These are phyloP conservation scores for Abramis brama DNA, from an alignment of 2,113 vertebrate genomes.

Conservation along the genomic window DNA sequence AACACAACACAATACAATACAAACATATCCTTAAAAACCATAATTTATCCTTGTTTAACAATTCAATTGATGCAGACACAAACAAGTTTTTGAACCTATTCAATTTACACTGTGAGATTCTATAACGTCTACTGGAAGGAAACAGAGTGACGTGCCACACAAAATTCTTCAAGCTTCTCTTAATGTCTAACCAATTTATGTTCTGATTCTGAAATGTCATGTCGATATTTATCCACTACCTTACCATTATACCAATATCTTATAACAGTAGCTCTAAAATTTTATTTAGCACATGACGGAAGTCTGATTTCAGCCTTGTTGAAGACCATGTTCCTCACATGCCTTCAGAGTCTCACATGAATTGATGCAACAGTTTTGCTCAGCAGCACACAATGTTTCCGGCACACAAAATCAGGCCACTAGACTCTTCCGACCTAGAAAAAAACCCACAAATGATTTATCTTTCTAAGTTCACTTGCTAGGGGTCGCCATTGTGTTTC, in stretches of 20 bases:
- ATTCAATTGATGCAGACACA: too few relatives aligned
- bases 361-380: background rate
- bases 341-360: background rate
- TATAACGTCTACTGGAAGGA: too few relatives aligned
- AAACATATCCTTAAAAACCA: too few relatives aligned
- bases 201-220: background rate
- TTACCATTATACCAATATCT: background rate
- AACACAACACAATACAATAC: too few relatives aligned
- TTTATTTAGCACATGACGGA: background rate
- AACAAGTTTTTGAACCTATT: too few relatives aligned
- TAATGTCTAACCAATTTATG: background rate
- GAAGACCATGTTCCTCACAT: background rate
- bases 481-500: background rate
- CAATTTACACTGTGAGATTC: too few relatives aligned
- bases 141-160: too few relatives aligned
- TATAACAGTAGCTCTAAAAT: background rate
- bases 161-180: too few relatives aligned
- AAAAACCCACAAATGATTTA: background rate
- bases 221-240: background rate
- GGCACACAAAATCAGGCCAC: background rate
- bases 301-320: background rate
- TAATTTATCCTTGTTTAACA: too few relatives aligned
- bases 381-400: background rate
- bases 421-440: background rate
- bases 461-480: background rate